These are phyloP conservation scores for Amphipoea oculea DNA, from an alignment of 2,888 invertebrate genomes.

Conservation along the genomic window DNA sequence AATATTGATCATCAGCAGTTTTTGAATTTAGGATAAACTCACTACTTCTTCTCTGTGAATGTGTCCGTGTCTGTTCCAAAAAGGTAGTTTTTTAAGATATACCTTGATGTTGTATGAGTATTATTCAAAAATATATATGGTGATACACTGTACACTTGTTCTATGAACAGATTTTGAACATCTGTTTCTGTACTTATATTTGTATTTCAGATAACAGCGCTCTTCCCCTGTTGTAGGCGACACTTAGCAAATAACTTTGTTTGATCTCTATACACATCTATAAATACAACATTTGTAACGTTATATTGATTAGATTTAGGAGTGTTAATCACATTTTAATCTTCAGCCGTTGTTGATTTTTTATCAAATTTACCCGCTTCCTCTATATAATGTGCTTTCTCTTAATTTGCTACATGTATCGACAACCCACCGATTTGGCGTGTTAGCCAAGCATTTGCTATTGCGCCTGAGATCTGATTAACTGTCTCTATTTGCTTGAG, in stretches of 20 bases:
- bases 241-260: no score
- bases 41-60: background rate
- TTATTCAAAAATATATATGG: no score
- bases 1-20: background rate
- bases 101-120: background rate
- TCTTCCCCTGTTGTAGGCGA: no score
- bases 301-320: background rate
- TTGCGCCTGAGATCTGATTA: slow-evolving; percentile 53
- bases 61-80: background rate
- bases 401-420: slow-evolving; percentile 8
- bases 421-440: slow-evolving; percentile 52
- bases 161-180: no score
- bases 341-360: background rate
- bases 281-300: no score
- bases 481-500: slow-evolving; percentile 57
- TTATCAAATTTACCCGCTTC: background rate
- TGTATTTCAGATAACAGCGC: no score
- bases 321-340: background rate
- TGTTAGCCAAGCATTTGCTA: slow-evolving; percentile 59
- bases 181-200: no score
- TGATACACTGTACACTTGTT: no score
- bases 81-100: background rate
- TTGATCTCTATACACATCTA: no score
- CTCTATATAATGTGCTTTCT: background rate
- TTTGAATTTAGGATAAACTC: no score